Base-by-base conservation (phyloP, 2,113 vertebrate genomes). In the Lipotes vexillifer region DNA sequence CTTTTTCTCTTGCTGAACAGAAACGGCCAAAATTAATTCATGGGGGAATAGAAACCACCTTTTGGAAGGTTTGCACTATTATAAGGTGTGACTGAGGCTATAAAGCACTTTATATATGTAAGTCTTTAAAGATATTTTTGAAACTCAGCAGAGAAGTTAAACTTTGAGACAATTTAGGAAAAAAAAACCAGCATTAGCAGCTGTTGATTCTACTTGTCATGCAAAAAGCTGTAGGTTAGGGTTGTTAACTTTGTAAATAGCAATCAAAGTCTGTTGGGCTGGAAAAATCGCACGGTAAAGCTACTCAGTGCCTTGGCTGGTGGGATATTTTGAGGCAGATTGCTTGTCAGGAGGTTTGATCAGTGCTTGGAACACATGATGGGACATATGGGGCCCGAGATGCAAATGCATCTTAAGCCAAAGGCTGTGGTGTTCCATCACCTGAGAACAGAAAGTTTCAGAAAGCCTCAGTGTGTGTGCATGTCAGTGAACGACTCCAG, bases 181-280 rank as follows among this genome's bases (percentile, higher is more conserved):
- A 61, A 86, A 86, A 82, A 68, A 52, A 41, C 65, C 66, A 27
- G 31, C 88, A 49, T 91, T 83, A 74, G 78, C 52, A 80, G 12
- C 69, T 95, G 18, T 65, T 94, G 20, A 25, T 27, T 97, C n/a
- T 85, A 86, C 27, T 52, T 77, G 11, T 52, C 20, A 14, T 52
- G 49, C 3, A 2, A 87, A 91, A 84, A 87, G 23, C 52, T 72
- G 6, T 66, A 81, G 3, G 0, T 18, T 31, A 88, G 49, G 7
- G 31, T 96, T 94, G n/a, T 61, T 96, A 89, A 41, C 31, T 93
- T 93, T 74, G 46, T 87, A 97, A 96, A 77, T 89, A 94, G 8
- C 95, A 92, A 13, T 15, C 68, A 18, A 69, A 33, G 52, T 71
- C 59, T 84, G 1, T 23, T 25, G 88, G 75, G 3, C 44, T 89